Evolutionary conservation across 2,113 vertebrate species (phyloP).

Genomic region (Eleginops maclovinus): DNA sequence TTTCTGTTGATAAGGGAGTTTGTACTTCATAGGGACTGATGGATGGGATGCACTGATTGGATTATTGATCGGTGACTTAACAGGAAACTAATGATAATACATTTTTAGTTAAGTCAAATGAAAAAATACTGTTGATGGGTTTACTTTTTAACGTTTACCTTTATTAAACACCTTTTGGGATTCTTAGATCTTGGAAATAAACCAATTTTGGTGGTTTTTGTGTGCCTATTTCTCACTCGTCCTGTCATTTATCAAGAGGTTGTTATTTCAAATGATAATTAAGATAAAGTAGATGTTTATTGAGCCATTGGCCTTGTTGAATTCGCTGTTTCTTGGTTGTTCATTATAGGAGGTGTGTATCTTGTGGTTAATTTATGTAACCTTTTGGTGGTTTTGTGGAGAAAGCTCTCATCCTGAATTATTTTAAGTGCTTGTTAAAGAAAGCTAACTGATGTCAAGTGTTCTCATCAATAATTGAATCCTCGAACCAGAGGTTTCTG

Average conservation of each 20-base stretch:
- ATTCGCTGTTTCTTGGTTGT: not conserved
- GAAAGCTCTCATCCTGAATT: not conserved
- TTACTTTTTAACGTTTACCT: not conserved
- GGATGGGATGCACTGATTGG: not conserved
- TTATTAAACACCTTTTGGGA: not conserved
- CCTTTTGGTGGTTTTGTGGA: slow-evolving; percentile 4
- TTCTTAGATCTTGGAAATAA: not conserved
- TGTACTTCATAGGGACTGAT: not conserved
- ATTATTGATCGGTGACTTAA: not conserved
- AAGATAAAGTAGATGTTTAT: not conserved
- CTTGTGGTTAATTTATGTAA: not conserved
- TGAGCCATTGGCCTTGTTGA: not conserved
- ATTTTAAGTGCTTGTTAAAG: not conserved
- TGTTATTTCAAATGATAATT: not conserved
- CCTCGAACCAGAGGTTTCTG: slow-evolving; percentile 11
- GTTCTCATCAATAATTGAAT: slow-evolving; percentile 25
- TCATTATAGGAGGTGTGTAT: not conserved
- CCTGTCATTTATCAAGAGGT: no score
- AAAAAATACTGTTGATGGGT: not conserved
- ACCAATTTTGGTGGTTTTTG: not conserved
- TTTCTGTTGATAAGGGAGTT: not conserved
- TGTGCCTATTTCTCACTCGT: not conserved
- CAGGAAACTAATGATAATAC: not conserved
- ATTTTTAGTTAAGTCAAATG: not conserved
- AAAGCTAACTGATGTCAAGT: not conserved